phyloP scores from a whole-genome alignment of 2,113 vertebrate species.

The Apistogramma diplotaenia region DNA sequence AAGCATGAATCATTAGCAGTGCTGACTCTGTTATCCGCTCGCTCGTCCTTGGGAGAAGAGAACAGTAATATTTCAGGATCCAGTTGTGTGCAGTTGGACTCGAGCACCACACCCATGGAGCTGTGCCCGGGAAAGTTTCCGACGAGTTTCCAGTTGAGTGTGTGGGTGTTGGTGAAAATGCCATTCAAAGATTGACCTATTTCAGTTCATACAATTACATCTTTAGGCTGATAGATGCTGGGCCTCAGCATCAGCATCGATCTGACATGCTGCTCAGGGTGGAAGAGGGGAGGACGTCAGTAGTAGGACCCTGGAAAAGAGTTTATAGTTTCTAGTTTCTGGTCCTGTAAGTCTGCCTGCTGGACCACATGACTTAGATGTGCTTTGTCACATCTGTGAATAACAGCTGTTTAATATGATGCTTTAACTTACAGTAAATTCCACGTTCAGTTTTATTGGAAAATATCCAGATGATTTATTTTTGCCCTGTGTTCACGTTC shows the following conservation, averaged over 20 bases:
- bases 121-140: constrained; percentile 43
- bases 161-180: constrained; percentile 27
- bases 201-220: not conserved
- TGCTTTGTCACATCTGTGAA: constrained; percentile 26
- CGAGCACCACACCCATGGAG: constrained; percentile 57
- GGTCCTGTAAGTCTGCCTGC: too few species aligned
- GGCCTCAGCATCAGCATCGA: not conserved
- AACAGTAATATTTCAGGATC: constrained; percentile 17
- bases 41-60: not conserved
- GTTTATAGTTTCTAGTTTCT: not conserved
- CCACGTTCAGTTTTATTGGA: not conserved
- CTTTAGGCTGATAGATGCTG: not conserved
- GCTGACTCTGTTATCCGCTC: too few species aligned
- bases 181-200: not conserved
- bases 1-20: too few species aligned
- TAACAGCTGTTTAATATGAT: not conserved
- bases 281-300: constrained; percentile 26
- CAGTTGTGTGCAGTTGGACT: constrained; percentile 15
- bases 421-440: not conserved
- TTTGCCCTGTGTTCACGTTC: too few species aligned
- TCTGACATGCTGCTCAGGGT: not conserved
- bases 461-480: not conserved
- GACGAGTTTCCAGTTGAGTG: constrained; percentile 40
- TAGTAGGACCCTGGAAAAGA: constrained; percentile 21
- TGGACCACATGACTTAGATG: too few species aligned